A percentile compares a stretch with the other conserved stretches of the same genome.
Evolutionary conservation across 2,113 vertebrate species (phyloP).

Genomic region (Leptocoma aspasia): DNA sequence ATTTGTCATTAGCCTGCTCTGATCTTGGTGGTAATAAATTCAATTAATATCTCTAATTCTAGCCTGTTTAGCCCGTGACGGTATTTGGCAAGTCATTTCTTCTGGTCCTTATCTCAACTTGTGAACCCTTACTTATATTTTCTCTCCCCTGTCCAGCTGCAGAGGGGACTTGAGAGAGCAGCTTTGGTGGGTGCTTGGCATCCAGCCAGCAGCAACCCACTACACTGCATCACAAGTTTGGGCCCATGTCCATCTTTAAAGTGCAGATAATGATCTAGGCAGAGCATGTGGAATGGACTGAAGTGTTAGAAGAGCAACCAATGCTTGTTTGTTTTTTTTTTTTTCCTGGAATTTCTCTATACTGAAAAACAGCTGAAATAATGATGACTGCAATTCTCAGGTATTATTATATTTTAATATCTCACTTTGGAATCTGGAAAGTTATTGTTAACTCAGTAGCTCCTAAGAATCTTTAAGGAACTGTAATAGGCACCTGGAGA

Average conservation of each 20-base stretch:
- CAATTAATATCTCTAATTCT: neutral
- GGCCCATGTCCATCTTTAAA: neutral
- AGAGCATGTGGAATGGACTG: neutral
- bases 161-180: neutral
- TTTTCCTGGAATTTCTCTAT: neutral
- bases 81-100: neutral
- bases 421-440: neutral
- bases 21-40: neutral
- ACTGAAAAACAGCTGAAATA: neutral
- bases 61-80: accelerated
- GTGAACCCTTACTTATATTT: neutral
- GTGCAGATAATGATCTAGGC: neutral
- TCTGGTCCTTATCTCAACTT: neutral
- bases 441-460: neutral
- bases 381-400: neutral
- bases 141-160: neutral
- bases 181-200: neutral
- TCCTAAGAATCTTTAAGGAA: neutral
- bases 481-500: neutral
- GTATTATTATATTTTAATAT: neutral
- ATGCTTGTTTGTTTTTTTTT: neutral
- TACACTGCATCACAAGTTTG: neutral
- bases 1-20: neutral
- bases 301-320: neutral
- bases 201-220: neutral